Percentiles rank a stretch among this genome's conserved stretches.
phyloP scores from a whole-genome alignment of 2,797 vertebrate genomes.

The Setipinna tenuifilis region DNA sequence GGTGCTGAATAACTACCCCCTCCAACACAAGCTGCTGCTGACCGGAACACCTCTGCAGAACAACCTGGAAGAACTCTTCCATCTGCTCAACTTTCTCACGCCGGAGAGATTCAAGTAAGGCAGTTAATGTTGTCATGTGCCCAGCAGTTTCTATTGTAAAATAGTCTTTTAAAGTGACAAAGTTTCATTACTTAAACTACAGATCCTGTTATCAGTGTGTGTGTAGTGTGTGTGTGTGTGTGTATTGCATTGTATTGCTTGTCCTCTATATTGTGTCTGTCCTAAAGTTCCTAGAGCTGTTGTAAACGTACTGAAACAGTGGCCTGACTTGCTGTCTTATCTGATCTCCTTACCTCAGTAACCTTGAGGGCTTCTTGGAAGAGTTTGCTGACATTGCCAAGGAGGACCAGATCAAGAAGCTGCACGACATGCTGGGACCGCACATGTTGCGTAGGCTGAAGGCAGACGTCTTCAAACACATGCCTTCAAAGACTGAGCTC shows the following conservation, averaged over 20 bases:
- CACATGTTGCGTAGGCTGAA: constrained; percentile 97
- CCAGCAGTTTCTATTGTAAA: not conserved
- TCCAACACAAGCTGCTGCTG: constrained; percentile 94
- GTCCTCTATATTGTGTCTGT: not conserved
- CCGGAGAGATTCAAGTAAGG: constrained; percentile 94
- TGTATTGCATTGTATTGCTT: not conserved
- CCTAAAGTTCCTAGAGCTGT: not conserved
- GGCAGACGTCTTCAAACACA: constrained; percentile 98
- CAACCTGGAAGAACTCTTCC: constrained; percentile 96
- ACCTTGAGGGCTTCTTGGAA: constrained; percentile 95
- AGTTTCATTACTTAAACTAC: not conserved
- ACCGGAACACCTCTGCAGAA: constrained; percentile 97
- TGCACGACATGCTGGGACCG: constrained; percentile 97
- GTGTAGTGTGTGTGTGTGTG: too few species aligned
- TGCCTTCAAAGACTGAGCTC: constrained; percentile 98
- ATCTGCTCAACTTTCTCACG: constrained; percentile 96
- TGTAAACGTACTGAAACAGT: not conserved
- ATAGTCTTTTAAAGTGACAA: not conserved
- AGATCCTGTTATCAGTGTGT: too few species aligned
- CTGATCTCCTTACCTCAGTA: constrained; percentile 70
- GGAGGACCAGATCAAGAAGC: constrained; percentile 99
- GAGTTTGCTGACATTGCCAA: constrained; percentile 98
- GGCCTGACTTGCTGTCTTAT: not conserved
- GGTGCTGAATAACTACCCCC: constrained; percentile 92
- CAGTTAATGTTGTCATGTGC: not conserved